Conservation (phyloP, 2,888 invertebrate species). For the Erynnis tages region DNA sequence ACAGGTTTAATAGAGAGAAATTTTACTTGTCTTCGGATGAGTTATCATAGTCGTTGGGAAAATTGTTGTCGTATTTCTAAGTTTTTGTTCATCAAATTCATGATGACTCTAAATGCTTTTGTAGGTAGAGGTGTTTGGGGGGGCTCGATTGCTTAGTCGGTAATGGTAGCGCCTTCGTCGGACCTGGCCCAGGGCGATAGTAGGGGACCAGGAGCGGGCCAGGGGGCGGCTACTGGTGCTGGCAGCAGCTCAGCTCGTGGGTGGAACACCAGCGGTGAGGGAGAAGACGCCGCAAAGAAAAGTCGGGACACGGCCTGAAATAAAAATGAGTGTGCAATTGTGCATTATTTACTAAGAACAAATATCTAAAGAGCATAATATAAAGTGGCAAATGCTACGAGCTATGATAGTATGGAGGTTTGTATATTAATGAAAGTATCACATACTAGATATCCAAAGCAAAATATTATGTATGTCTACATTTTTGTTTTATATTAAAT, state of each 20-base stretch:
- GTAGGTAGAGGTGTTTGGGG: not conserved
- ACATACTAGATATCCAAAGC: too few species aligned
- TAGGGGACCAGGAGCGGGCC: slow-evolving; percentile 67
- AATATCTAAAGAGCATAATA: too few species aligned
- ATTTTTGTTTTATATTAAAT: too few species aligned
- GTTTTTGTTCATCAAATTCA: not conserved
- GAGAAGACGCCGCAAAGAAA: slow-evolving; percentile 58
- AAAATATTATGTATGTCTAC: too few species aligned
- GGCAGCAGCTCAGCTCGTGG: slow-evolving; percentile 69
- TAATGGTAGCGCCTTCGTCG: slow-evolving; percentile 65
- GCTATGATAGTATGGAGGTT: too few species aligned
- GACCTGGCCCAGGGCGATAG: slow-evolving; percentile 72
- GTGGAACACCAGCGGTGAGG: slow-evolving; percentile 70
- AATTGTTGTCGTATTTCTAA: not conserved
- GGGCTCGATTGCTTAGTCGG: slow-evolving; percentile 43
- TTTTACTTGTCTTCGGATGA: too few species aligned
- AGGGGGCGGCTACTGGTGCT: slow-evolving; percentile 63
- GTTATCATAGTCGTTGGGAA: too few species aligned
- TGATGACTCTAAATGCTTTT: slow-evolving; percentile 21
- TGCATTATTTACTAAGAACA: too few species aligned
- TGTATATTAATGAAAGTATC: too few species aligned
- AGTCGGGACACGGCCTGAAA: slow-evolving; percentile 68
- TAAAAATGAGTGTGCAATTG: too few species aligned
- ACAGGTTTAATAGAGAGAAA: too few species aligned
- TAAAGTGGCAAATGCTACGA: too few species aligned